Evolutionary conservation across 1,140 invertebrate species (phyloP).

Genomic region (Ditylenchus dipsaci): DNA sequence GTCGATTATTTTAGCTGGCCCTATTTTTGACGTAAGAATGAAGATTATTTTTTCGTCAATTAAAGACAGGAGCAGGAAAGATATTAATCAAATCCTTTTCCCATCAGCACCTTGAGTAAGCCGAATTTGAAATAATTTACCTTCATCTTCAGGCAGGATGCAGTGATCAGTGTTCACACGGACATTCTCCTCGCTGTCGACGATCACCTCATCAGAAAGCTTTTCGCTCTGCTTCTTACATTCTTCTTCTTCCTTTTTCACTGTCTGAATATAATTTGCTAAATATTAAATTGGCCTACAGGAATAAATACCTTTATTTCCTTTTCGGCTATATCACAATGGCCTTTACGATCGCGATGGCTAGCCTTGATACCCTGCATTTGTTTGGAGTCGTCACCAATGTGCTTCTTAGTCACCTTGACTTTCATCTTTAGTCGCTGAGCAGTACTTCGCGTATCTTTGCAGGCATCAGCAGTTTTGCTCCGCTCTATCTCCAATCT

Average conservation of each 20-base stretch:
- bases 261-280: constrained; percentile 60
- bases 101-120: too few species aligned
- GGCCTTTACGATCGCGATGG: not conserved
- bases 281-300: not conserved
- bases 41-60: too few species aligned
- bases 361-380: too few species aligned
- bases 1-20: too few species aligned
- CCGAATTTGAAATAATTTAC: too few species aligned
- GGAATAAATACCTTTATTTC: not conserved
- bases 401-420: too few species aligned
- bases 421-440: constrained; percentile 69
- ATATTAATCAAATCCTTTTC: too few species aligned
- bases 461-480: too few species aligned
- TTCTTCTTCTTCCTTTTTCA: constrained; percentile 65
- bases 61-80: too few species aligned
- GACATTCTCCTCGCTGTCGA: constrained; percentile 25
- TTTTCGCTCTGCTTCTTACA: constrained; percentile 56
- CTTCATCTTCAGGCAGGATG: constrained; percentile 29
- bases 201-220: constrained; percentile 4
- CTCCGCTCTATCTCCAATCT: constrained; percentile 29
- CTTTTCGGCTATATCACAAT: not conserved
- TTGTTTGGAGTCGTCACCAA: too few species aligned
- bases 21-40: too few species aligned
- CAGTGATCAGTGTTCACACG: constrained; percentile 27
- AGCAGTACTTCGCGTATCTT: constrained; percentile 71